phyloP scores from a whole-genome alignment of 2,113 vertebrate genomes.

The Eurystomus gularis region DNA sequence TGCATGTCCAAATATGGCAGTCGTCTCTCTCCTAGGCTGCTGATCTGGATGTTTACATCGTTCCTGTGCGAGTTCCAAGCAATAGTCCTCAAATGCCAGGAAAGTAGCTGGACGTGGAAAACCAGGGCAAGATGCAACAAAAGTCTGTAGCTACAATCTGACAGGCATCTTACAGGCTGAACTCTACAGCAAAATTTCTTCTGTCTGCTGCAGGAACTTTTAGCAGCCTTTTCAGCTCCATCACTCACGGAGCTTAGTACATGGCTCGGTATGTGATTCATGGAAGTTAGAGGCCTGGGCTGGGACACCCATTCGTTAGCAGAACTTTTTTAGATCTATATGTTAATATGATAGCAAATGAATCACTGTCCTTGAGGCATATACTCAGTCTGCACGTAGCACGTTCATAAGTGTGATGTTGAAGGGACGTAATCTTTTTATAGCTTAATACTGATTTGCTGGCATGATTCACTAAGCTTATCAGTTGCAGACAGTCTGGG shows the following conservation, averaged over 20 bases:
- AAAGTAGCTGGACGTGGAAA: slow-evolving; percentile 24
- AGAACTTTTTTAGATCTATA: background rate
- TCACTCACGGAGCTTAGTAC: background rate
- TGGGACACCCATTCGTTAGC: background rate
- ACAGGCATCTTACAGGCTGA: background rate
- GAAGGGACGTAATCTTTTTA: background rate
- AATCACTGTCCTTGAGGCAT: background rate
- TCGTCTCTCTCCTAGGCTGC: background rate
- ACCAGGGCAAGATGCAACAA: background rate
- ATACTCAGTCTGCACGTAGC: background rate
- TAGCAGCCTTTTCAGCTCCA: background rate
- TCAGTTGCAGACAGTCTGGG: slow-evolving; percentile 60
- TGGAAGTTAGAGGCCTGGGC: background rate
- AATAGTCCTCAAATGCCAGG: slow-evolving; percentile 24
- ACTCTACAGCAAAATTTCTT: background rate
- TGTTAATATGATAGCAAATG: background rate
- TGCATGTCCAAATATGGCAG: slow-evolving; percentile 46
- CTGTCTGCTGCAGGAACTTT: background rate
- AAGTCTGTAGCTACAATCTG: background rate
- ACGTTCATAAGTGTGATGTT: rapidly evolving
- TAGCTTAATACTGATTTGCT: slow-evolving; percentile 9
- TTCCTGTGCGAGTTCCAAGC: slow-evolving; percentile 12
- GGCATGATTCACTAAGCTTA: slow-evolving; percentile 35
- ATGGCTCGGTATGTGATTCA: rapidly evolving
- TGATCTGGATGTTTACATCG: background rate